Evolutionary conservation across 1,140 invertebrate species (phyloP).

Genomic region (Scylla paramamosain): DNA sequence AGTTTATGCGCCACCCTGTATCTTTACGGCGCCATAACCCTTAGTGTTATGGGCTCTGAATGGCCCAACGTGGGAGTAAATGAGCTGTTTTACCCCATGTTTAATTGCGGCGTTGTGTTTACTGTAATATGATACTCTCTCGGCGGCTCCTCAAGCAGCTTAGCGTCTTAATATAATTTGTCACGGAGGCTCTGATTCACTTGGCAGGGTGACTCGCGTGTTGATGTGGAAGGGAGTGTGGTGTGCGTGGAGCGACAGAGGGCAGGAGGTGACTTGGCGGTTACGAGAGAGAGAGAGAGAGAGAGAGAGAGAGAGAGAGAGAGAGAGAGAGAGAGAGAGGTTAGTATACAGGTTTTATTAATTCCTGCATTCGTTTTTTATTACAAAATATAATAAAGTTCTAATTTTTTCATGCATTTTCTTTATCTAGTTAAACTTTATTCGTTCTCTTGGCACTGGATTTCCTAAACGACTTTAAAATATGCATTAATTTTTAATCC

Average conservation of each 20-base stretch:
- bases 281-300: not conserved
- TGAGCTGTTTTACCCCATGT: slow-evolving; percentile 59
- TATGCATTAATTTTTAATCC: too few relatives aligned
- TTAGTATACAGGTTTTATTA: too few relatives aligned
- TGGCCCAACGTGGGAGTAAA: slow-evolving; percentile 53
- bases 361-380: too few relatives aligned
- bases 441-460: too few relatives aligned
- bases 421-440: too few relatives aligned
- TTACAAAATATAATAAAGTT: too few relatives aligned
- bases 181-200: slow-evolving; percentile 29
- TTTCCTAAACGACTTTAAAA: too few relatives aligned
- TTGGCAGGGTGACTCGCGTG: not conserved
- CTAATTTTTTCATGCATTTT: too few relatives aligned
- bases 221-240: not conserved
- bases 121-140: slow-evolving; percentile 59
- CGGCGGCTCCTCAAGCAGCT: slow-evolving; percentile 28
- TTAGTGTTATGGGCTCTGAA: slow-evolving; percentile 57
- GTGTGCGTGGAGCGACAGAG: not conserved
- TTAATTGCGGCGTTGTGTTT: slow-evolving; percentile 65
- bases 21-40: slow-evolving; percentile 56
- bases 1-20: slow-evolving; percentile 5
- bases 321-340: too few relatives aligned
- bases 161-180: slow-evolving; percentile 54
- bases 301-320: too few relatives aligned
- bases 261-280: not conserved